Conservation (phyloP, 2,797 vertebrate genomes). For the Coilia nasus region DNA sequence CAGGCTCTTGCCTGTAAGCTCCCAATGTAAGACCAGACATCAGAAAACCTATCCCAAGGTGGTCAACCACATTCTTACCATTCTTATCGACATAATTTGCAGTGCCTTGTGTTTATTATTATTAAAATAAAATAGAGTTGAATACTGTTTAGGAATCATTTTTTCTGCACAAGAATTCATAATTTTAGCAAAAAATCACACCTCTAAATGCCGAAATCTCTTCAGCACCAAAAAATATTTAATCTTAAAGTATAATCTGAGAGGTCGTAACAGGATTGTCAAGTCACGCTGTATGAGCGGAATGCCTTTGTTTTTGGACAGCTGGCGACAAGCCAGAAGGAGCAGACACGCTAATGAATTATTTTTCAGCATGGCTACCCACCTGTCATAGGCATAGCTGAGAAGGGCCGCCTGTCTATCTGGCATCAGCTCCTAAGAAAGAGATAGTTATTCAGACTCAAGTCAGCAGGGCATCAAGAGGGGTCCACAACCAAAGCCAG, state of each 20-base stretch:
- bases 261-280: background rate
- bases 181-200: background rate
- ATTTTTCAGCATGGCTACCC: slow-evolving; percentile 32
- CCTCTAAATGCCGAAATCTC: background rate
- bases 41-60: too few species aligned
- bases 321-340: background rate
- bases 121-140: background rate
- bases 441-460: slow-evolving; percentile 30
- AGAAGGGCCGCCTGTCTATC: slow-evolving; percentile 68
- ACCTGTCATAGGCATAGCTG: slow-evolving; percentile 76
- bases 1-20: too few species aligned
- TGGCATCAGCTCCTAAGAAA: slow-evolving; percentile 65
- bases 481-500: background rate
- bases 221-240: background rate
- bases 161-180: background rate
- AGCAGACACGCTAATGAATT: background rate
- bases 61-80: too few species aligned
- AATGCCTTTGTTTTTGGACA: background rate
- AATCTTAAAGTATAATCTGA: background rate
- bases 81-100: too few species aligned
- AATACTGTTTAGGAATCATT: background rate
- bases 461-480: background rate
- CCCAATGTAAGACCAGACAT: too few species aligned
- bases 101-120: background rate
- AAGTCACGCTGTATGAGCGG: background rate